These are phyloP conservation scores for Tridacna gigas DNA, from an alignment of 2,888 invertebrate species.

Conservation along the genomic window DNA sequence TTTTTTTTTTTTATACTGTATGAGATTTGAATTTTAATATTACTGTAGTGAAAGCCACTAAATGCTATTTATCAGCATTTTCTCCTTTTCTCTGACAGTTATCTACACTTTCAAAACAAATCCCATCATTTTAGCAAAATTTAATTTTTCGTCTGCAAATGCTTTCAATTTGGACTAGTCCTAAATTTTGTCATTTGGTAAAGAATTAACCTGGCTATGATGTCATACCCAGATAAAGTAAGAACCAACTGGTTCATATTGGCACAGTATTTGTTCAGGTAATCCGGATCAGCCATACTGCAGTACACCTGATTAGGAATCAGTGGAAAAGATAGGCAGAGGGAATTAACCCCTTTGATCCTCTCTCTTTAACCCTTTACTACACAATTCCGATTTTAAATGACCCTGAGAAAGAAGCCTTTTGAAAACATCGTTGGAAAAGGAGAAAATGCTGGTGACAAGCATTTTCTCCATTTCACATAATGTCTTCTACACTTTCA, in stretches of 20 bases:
- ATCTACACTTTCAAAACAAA: no score
- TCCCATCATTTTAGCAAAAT: no score
- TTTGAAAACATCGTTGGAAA: background rate
- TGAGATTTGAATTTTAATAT: no score
- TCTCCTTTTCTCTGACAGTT: no score
- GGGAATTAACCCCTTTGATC: constrained; percentile 10
- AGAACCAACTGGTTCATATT: background rate
- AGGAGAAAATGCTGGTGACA: background rate
- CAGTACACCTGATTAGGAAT: constrained; percentile 23
- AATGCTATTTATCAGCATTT: no score
- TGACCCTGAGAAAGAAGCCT: background rate
- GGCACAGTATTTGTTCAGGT: constrained; percentile 17
- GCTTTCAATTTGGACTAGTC: no score
- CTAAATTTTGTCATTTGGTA: background rate
- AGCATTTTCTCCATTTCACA: no score
- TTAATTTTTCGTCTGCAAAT: no score
- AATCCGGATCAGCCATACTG: constrained; percentile 24
- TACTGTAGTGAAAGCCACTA: no score
- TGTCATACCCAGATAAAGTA: constrained; percentile 6
- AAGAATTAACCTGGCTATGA: background rate
- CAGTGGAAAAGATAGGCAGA: constrained; percentile 22
- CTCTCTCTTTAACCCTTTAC: background rate
- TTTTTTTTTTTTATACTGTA: no score
- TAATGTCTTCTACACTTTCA: no score
- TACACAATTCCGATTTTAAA: background rate